These are phyloP conservation scores for Rattus rattus DNA, from an alignment of 2,113 vertebrate genomes.

Conservation along the genomic window DNA sequence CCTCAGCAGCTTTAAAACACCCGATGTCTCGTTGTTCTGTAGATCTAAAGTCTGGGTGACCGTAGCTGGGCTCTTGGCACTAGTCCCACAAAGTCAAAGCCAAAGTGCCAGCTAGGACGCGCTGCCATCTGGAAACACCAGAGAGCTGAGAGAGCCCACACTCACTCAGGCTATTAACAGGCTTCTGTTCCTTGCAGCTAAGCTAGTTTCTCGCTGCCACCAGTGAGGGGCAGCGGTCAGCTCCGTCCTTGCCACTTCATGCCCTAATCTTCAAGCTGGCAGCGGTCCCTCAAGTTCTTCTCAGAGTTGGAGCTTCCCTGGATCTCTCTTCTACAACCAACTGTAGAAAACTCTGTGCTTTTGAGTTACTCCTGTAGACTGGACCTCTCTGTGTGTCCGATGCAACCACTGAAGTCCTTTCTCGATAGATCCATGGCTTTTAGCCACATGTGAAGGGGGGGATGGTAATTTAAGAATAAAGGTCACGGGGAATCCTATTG, in stretches of 20 bases:
- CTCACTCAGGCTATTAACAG: neutral
- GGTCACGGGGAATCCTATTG: neutral
- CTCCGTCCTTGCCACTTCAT: neutral
- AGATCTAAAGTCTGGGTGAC: neutral
- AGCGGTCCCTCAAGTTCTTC: neutral
- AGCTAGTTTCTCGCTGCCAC: neutral
- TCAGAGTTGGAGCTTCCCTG: neutral
- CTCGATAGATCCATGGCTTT: neutral
- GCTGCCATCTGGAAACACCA: neutral
- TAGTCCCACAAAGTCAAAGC: neutral
- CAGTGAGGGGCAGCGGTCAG: neutral
- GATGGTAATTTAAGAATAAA: neutral
- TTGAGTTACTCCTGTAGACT: too few relatives aligned
- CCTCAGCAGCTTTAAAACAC: neutral
- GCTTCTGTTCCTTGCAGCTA: neutral
- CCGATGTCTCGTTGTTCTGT: neutral
- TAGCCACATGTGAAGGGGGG: neutral
- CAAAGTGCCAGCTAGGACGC: neutral
- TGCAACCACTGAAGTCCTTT: neutral
- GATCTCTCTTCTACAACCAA: neutral
- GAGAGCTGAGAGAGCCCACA: rapidly evolving
- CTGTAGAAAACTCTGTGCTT: neutral
- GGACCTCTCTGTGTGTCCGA: too few relatives aligned
- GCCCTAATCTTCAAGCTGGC: neutral
- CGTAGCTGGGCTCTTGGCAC: neutral